Base-by-base conservation (phyloP, 2,888 invertebrate species). In the Papilio elwesi region DNA sequence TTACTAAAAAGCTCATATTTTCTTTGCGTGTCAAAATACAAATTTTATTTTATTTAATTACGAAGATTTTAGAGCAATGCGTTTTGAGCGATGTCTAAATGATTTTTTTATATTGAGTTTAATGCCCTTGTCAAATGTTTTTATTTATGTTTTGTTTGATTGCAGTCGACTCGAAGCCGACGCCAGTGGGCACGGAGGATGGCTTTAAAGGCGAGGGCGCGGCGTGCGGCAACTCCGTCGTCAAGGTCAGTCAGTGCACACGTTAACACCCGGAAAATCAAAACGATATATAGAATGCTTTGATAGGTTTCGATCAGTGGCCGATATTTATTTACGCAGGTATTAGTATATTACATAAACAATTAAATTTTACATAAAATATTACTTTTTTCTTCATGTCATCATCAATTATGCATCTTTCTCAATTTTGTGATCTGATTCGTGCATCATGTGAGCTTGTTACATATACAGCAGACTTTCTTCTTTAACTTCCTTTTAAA, bases 121-220 rank as follows among this genome's bases (percentile, higher is more conserved):
- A 2, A 26, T 2, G 26, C 26, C 26, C 26, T 1, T 26, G 26
- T 26, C 2, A 26, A 26, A 26, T 26, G 1, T 26, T 26, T 2
- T 26, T 26, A 26, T 53, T 26, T 4, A 53, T 53, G 13, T 57
- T 57, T 15, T 68, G n/a, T 67, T 69, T 68, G 1, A 26, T 70
- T 72, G 82, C 90, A 0, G 81, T 85, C 52, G 85, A 90, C 53
- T 78, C 86, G 1, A 93, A 94, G 78, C 89, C 94, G 36, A 95
- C 95, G 86, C 95, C 96, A 6, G 95, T 95, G 57, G 96, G 96
- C 7, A 94, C 94, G 0, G 96, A 96, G 83, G 96, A 97, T 91
- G 96, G 96, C 70, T 96, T 96, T 86, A 95, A 95, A 86, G 94
- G 95, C 74, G 95, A 96, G 83, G 95, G 95, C 47, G 96, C 96